These are phyloP conservation scores for Strigamia transsilvanica DNA, from an alignment of 2,888 invertebrate species.

Conservation along the genomic window DNA sequence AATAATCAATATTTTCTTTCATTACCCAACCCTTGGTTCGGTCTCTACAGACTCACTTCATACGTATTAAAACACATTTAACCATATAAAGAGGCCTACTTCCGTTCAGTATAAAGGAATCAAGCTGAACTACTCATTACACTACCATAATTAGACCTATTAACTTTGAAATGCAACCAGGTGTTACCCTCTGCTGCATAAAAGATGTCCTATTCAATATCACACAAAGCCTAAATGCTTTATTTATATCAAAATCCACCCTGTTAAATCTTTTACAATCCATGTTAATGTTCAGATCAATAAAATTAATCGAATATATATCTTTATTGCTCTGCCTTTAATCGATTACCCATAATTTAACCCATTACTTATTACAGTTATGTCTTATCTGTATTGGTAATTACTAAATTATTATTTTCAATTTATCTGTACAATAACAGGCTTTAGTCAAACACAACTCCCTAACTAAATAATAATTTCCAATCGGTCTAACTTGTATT, in stretches of 20 bases:
- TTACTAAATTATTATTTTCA: not conserved
- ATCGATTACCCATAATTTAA: not conserved
- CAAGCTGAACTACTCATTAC: conserved; percentile 26
- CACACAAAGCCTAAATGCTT: conserved; percentile 16
- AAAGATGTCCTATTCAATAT: conserved; percentile 16
- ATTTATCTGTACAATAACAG: conserved; percentile 9
- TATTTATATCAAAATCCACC: conserved; percentile 10
- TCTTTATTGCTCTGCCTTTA: not conserved
- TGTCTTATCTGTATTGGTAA: conserved; percentile 11
- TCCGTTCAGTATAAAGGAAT: not conserved
- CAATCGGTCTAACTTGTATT: conserved; percentile 10
- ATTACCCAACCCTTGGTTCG: conserved; percentile 13
- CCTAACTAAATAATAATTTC: not conserved
- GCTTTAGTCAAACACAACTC: not conserved
- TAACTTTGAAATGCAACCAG: conserved; percentile 30
- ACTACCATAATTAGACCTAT: conserved; percentile 30
- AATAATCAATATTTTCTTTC: conserved; percentile 30
- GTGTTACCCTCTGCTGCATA: conserved; percentile 15
- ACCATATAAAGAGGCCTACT: conserved; percentile 26
- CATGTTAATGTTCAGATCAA: conserved; percentile 25
- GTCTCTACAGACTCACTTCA: conserved; percentile 16
- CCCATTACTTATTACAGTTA: not conserved
- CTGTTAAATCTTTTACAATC: conserved; percentile 3
- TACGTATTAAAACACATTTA: conserved; percentile 21
- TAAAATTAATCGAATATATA: not conserved